Conservation (phyloP, 2,888 invertebrate genomes). For the Drosophila histrio region DNA sequence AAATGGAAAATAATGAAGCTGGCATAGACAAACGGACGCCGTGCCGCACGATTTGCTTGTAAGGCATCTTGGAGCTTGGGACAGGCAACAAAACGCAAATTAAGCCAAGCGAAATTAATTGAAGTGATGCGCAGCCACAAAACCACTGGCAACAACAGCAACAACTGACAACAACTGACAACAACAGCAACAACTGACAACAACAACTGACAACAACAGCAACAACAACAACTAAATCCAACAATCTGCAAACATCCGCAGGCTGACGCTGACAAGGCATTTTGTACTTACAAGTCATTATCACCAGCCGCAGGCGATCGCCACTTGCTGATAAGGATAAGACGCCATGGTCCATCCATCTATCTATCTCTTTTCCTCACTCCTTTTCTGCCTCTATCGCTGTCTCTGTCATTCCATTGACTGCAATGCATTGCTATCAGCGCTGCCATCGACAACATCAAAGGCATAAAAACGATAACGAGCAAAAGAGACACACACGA, state of each 20-base stretch:
- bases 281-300: constrained; percentile 83
- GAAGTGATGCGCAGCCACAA: constrained; percentile 73
- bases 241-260: constrained; percentile 32
- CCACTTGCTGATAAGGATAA: constrained; percentile 62
- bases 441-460: constrained; percentile 71
- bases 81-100: constrained; percentile 72
- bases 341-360: constrained; percentile 17
- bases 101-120: constrained; percentile 74
- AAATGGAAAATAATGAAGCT: constrained; percentile 70
- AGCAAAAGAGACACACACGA: constrained; percentile 54
- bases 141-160: constrained; percentile 21
- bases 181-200: background rate
- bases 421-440: constrained; percentile 51
- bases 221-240: constrained; percentile 57
- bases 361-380: background rate
- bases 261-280: constrained; percentile 76
- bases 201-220: constrained; percentile 6
- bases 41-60: constrained; percentile 82
- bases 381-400: background rate
- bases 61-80: constrained; percentile 42
- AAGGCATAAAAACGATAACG: constrained; percentile 70
- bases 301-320: constrained; percentile 77
- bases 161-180: constrained; percentile 2
- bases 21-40: constrained; percentile 83
- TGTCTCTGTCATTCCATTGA: background rate